Evolutionary conservation across 2,888 invertebrate species (phyloP), one percentile per base, ranked within the genome.

Genomic region (Branchipolynoe longqiensis): DNA sequence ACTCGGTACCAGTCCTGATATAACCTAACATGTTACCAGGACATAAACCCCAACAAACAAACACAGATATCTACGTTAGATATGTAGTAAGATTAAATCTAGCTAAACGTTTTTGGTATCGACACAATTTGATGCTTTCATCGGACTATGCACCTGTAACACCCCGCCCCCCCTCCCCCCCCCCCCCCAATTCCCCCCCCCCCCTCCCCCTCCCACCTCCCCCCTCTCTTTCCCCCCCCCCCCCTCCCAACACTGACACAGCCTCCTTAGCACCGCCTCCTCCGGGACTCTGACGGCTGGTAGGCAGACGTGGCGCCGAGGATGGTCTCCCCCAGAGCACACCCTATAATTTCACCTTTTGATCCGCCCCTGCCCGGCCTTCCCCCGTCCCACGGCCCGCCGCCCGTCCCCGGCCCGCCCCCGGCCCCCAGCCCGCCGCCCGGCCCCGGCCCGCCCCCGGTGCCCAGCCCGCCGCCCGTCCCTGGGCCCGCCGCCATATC

Each of bases 271-370:
- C 18, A 38, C 36, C 22, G 36, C 1, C 12, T 14, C 38, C 41
- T 25, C n/a, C 36, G n/a, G 25, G 25, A 33, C 28, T 14, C 40
- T 41, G n/a, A 28, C 25, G 62, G 28, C n/a, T 62, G 40, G 41
- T 40, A 73, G 73, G 22, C 73, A 18, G n/a, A n/a, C n/a, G n/a
- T n/a, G n/a, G 36, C 1, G 25, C 12, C 73, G 25, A n/a, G 8
- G n/a, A n/a, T 73, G 28, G 41, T 25, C 25, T 38, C 28, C 3
- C n/a, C 73, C n/a, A 41, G 40, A n/a, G 28, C 41, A 40, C 18
- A 73, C 73, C 73, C 73, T 73, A 73, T 73, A 73, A 73, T 73
- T 73, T 73, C 73, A 73, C 38, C 73, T 73, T 73, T 73, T 73
- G 73, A 41, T 73, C 38, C 28, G 40, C 36, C 40, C 28, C 73